Conservation (phyloP, 2,797 vertebrate species). For the Phrynocephalus vlangalii region DNA sequence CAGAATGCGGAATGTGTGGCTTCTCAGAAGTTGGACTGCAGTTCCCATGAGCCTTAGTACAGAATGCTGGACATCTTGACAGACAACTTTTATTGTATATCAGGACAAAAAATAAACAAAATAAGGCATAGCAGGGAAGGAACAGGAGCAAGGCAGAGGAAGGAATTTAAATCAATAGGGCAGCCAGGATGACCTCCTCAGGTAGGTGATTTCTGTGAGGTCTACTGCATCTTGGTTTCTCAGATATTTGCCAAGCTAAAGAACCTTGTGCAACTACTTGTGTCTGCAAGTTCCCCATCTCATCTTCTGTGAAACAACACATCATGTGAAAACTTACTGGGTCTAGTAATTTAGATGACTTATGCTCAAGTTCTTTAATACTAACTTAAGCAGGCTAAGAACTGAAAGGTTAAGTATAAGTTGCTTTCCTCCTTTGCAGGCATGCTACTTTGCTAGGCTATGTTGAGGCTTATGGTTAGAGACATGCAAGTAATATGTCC, state of each 20-base stretch:
- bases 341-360: conserved; percentile 65
- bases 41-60: neutral
- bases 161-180: neutral
- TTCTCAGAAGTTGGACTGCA: neutral
- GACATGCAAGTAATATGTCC: conserved; percentile 35
- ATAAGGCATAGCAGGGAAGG: too few species aligned
- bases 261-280: neutral
- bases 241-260: neutral
- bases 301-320: conserved; percentile 49
- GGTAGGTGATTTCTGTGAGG: neutral
- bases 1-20: neutral
- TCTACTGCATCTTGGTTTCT: too few species aligned
- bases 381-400: neutral
- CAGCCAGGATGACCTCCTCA: neutral
- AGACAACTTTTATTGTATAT: too few species aligned
- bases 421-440: conserved; percentile 24
- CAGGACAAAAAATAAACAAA: too few species aligned
- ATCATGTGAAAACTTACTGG: conserved; percentile 30
- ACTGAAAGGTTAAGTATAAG: conserved; percentile 16
- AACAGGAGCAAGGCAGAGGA: too few species aligned
- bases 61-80: neutral
- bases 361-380: neutral
- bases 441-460: conserved; percentile 22
- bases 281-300: neutral
- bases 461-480: conserved; percentile 13